Percentiles rank a stretch among this genome's conserved stretches.
These are phyloP conservation scores for Grus americana DNA, from an alignment of 2,113 vertebrate genomes.

Conservation along the genomic window DNA sequence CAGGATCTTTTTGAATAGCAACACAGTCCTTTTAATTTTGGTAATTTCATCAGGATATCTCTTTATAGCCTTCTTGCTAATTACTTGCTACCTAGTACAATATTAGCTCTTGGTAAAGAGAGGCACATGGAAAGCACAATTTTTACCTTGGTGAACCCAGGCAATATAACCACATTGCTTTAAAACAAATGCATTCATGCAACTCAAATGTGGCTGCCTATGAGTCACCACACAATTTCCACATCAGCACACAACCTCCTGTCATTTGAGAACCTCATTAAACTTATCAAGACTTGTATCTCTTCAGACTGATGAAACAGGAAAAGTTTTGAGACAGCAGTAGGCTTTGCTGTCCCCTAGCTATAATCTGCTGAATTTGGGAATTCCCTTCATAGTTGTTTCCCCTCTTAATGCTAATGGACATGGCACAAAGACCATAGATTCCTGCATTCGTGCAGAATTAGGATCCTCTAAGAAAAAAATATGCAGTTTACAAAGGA, in stretches of 20 bases:
- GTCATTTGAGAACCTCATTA: not conserved
- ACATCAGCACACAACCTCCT: not conserved
- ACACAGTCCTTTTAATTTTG: not conserved
- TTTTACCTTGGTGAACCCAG: not conserved
- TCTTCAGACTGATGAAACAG: not conserved
- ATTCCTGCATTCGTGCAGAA: not conserved
- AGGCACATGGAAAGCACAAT: not conserved
- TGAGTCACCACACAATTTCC: not conserved
- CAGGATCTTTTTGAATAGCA: not conserved
- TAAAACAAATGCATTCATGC: not conserved
- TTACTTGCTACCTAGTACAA: not conserved
- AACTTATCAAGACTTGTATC: not conserved
- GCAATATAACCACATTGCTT: not conserved
- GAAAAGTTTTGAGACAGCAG: not conserved
- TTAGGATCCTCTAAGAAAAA: not conserved
- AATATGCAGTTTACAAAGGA: not conserved
- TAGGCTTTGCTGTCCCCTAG: conserved; percentile 8
- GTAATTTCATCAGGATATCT: not conserved
- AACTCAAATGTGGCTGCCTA: not conserved
- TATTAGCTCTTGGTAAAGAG: not conserved
- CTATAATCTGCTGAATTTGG: not conserved
- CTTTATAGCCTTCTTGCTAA: not conserved
- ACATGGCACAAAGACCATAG: not conserved
- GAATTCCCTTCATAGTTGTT: not conserved
- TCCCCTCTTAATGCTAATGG: not conserved